Evolutionary conservation across 2,888 invertebrate species (phyloP).

Genomic region (Polydrusus cervinus): DNA sequence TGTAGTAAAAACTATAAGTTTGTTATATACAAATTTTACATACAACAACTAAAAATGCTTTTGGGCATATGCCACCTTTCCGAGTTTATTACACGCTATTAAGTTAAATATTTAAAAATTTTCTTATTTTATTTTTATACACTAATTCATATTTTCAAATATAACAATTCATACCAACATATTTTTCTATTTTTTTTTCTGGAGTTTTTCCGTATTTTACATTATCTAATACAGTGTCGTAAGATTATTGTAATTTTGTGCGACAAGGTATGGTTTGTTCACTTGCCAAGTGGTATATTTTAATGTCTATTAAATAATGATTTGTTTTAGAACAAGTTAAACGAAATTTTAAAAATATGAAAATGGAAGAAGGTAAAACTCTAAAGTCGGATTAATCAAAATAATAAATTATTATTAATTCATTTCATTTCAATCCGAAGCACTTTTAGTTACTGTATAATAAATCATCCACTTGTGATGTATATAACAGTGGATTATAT

Average conservation of each 20-base stretch:
- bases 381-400: slow-evolving; percentile 23
- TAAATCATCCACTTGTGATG: slow-evolving; percentile 67
- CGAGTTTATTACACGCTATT: neutral
- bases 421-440: slow-evolving; percentile 48
- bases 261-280: no score
- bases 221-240: no score
- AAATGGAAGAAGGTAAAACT: neutral
- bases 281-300: neutral
- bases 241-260: no score
- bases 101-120: no score
- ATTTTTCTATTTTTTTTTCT: no score
- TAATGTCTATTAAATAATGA: neutral
- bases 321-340: neutral
- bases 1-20: slow-evolving; percentile 70
- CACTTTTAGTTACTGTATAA: slow-evolving; percentile 67
- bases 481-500: slow-evolving; percentile 65
- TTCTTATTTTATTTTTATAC: no score
- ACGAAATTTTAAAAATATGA: neutral
- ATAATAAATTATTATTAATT: slow-evolving; percentile 23
- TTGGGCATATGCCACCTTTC: slow-evolving; percentile 13
- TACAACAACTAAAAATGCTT: slow-evolving; percentile 68
- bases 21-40: slow-evolving; percentile 67
- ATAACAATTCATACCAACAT: no score
- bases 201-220: no score
- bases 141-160: no score